These are phyloP conservation scores for Eretmochelys imbricata DNA, from an alignment of 2,113 vertebrate species.

Conservation along the genomic window DNA sequence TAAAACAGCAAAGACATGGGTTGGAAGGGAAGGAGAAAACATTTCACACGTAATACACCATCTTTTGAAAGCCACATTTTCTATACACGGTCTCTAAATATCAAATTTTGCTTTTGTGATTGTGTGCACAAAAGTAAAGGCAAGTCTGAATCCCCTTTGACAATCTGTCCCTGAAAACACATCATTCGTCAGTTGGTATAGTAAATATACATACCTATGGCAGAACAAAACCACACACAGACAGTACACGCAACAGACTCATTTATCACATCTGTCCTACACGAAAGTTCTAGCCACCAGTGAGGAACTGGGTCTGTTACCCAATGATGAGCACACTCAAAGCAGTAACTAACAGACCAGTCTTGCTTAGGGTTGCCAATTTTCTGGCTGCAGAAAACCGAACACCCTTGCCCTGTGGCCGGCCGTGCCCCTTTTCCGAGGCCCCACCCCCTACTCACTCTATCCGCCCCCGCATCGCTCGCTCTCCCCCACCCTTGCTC, in stretches of 20 bases:
- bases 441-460: too few species aligned
- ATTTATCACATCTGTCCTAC: background rate
- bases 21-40: conserved; percentile 40
- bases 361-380: background rate
- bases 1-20: conserved; percentile 43
- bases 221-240: background rate
- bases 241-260: background rate
- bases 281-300: rapidly evolving
- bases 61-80: background rate
- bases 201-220: background rate
- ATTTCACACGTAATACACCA: background rate
- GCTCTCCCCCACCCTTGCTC: too few species aligned
- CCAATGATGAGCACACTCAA: background rate
- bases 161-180: conserved; percentile 39
- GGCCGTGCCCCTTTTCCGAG: too few species aligned
- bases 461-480: too few species aligned
- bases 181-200: background rate
- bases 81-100: background rate
- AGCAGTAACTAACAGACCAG: background rate
- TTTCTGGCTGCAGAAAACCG: too few species aligned
- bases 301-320: background rate
- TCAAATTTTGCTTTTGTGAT: conserved; percentile 38
- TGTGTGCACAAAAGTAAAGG: conserved; percentile 51
- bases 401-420: too few species aligned
- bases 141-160: background rate